Base-by-base conservation (phyloP, 2,797 vertebrate genomes). In the Synaphobranchus kaupii region DNA sequence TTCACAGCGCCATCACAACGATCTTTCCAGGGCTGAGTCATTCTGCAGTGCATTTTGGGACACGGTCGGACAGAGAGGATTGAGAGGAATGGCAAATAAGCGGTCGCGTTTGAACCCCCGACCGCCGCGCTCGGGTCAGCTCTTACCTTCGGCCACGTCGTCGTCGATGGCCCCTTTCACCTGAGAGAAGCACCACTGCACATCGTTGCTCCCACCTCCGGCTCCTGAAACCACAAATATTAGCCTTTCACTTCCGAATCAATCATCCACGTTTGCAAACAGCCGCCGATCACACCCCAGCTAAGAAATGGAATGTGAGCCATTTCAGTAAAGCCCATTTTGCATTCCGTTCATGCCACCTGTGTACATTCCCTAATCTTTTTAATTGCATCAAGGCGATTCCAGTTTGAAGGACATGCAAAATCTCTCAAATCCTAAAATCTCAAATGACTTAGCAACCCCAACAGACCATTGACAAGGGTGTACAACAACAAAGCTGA, bases 161-260 rank as follows among this genome's bases (percentile, higher is more conserved):
- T 99, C 98, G 88, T 99, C 98, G 88, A 98, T 97, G 71, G 98
- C 97, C 91, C 98, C 98, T 96, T 99, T 99, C 94, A 99, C 98
- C 95, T 99, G 98, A 94, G 97, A 98, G 93, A 99, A 98, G 96
- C 97, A 98, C 98, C 98, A 99, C 93, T 98, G 98, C 95, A 98
- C 97, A 94, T 98, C 97, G 91, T 96, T 97, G 93, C 94, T 96
- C 95, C 97, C 97, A 92, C 91, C 94, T 92, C 97, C 97, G 95
- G 97, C 96, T 93, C 97, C 98, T 98, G 94, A 84, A 92, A 80
- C 39, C 54, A 88, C 31, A 85, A 9, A 89, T 22, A 84, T 28
- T 25, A 34, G 44, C 78, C 39, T n/a, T 81, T 81, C 22, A 81
- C 44, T 50, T 50, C 20, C 78, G 25, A 81, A 50, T 25, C 47